Conservation (phyloP, 1,140 invertebrate species). For the Plutomurus gul region DNA sequence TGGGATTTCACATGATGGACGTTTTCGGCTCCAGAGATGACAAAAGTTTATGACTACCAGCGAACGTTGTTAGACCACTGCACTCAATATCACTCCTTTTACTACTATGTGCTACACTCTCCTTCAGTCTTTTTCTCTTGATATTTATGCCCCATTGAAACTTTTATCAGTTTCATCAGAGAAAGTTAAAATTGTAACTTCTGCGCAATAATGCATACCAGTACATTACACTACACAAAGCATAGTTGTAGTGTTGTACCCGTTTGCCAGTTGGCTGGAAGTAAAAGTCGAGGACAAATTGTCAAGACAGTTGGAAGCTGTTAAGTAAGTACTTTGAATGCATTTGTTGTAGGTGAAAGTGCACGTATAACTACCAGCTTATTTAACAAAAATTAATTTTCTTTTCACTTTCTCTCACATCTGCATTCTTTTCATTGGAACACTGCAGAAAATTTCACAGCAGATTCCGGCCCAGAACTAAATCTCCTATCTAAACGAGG, state of each 20-base stretch:
- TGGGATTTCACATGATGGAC: slow-evolving; percentile 23
- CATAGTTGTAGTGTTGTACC: too few relatives aligned
- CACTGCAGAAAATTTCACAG: too few relatives aligned
- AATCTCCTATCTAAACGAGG: too few relatives aligned
- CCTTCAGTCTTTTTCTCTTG: not conserved
- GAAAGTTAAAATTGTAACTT: slow-evolving; percentile 18
- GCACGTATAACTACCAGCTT: not conserved
- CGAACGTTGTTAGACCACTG: too few relatives aligned
- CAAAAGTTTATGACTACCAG: slow-evolving; percentile 18
- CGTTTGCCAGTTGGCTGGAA: too few relatives aligned
- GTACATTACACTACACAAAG: too few relatives aligned
- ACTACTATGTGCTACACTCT: not conserved
- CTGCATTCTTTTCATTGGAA: too few relatives aligned
- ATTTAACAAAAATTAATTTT: too few relatives aligned
- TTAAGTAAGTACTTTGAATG: not conserved
- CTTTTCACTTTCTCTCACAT: too few relatives aligned
- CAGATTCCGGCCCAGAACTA: too few relatives aligned
- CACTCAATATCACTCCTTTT: slow-evolving; percentile 3
- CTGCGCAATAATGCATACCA: too few relatives aligned
- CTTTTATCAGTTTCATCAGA: slow-evolving; percentile 6
- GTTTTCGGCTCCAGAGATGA: slow-evolving; percentile 7
- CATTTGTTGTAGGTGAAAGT: too few relatives aligned
- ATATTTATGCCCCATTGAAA: slow-evolving; percentile 3
- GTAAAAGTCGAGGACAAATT: not conserved
- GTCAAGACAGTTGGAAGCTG: not conserved